Evolutionary conservation across 1,140 invertebrate genomes (phyloP), one percentile per base, ranked within the genome.

Genomic region (Caenorhabditis tropicalis): DNA sequence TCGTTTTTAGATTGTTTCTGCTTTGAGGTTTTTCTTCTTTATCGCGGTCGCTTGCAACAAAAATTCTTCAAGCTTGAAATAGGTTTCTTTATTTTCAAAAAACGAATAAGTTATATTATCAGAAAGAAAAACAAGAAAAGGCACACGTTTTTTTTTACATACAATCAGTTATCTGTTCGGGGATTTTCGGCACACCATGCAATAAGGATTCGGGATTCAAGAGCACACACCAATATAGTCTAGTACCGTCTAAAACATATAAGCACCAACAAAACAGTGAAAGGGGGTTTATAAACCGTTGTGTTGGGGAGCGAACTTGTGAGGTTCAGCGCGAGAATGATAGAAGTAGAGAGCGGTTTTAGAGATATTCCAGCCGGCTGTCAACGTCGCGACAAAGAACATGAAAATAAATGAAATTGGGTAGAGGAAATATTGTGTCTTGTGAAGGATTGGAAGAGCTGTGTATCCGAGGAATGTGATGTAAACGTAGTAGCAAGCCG

Each of bases 381-480:
- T 89, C 56, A 98, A 91, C 19, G 95, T 95, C 15, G 95, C 92
- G 49, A 98, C 91, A 92, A 96, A 98, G 12, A 95, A 91, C 1
- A 98, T 87, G 81, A 95, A 91, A 39, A 96, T 92, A 79, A 95
- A 92, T 12, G 96, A 95, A 46, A 98, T 91, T 31, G 96, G 95
- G 87, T 95, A 94, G 82, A 99, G 93, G 91, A 99, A 94, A 48
- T 95, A 92, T 89, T 96, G 94, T 0, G 96, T 96, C 88, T 95
- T 96, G 88, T 95, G 94, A 53, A 98, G 92, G 91, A 96, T 95
- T 70, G 96, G 95, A 87, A 99, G 93, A 92, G 95, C 96, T 92
- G 95, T 97, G 91, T 98, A 99, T 86, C 98, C 98, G 85, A 99
- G 93, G 92, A 99, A 99, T 65, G 97, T 98, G 86, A 99, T 98